Evolutionary conservation across 2,113 vertebrate species (phyloP).

Genomic region (Neopipo cinnamomea): DNA sequence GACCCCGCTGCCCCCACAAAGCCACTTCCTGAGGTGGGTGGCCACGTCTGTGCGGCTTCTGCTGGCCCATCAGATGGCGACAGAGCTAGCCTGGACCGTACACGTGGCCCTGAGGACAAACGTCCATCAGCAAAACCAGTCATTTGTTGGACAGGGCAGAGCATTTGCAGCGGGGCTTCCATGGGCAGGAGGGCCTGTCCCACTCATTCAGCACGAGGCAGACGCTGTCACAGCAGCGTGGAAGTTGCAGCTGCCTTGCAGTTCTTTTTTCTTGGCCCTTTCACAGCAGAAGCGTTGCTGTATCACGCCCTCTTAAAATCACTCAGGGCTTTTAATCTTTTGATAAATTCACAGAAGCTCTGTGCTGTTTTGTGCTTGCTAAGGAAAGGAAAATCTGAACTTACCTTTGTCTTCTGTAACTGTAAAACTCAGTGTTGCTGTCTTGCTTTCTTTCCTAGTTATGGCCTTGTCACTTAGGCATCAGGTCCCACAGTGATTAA

Average conservation of each 20-base stretch:
- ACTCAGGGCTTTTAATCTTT: neutral
- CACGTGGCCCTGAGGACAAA: neutral
- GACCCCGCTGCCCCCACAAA: neutral
- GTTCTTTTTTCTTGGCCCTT: neutral
- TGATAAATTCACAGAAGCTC: neutral
- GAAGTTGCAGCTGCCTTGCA: neutral
- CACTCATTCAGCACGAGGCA: rapidly evolving
- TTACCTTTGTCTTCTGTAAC: neutral
- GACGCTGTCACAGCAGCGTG: rapidly evolving
- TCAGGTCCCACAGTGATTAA: neutral
- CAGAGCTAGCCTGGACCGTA: rapidly evolving
- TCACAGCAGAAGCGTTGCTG: neutral
- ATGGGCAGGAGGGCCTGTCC: neutral
- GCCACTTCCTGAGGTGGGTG: neutral
- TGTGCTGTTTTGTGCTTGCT: neutral
- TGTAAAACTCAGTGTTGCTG: neutral
- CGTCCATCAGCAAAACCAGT: rapidly evolving
- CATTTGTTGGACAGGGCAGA: neutral
- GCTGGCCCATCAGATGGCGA: neutral
- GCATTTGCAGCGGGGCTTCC: neutral
- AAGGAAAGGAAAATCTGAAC: neutral
- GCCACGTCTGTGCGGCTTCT: rapidly evolving
- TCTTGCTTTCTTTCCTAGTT: neutral
- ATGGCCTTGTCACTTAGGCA: neutral
- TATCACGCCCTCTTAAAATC: neutral